Percentiles rank a stretch among this genome's conserved stretches.
Conservation (phyloP, 64 coral and sea anemone species). For the Platygyra sinensis region DNA sequence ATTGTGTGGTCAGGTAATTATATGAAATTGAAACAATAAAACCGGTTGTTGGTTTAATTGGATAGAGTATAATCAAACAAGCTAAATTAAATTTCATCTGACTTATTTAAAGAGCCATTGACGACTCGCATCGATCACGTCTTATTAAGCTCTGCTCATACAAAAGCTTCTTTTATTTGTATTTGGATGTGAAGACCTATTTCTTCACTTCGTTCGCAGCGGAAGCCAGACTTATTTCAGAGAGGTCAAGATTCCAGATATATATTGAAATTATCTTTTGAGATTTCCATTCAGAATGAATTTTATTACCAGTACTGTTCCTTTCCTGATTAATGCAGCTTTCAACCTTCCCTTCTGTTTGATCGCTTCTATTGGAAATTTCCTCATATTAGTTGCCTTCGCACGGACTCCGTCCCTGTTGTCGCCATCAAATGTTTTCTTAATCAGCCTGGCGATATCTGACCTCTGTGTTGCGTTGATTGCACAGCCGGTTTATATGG, state of each 20-base stretch:
- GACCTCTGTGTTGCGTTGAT: constrained; percentile 7
- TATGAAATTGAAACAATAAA: not conserved
- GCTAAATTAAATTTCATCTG: not conserved
- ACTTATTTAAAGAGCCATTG: not conserved
- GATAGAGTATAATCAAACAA: not conserved
- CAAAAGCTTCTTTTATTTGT: too few relatives aligned
- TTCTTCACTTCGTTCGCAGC: too few relatives aligned
- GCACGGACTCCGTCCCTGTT: not conserved
- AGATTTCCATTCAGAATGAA: not conserved
- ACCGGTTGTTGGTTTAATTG: not conserved
- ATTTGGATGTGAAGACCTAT: too few relatives aligned
- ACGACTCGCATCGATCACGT: too few relatives aligned
- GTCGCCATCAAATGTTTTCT: not conserved
- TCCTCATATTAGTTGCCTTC: not conserved
- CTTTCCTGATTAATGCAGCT: not conserved
- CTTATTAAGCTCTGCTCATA: too few relatives aligned
- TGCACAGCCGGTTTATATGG: not conserved
- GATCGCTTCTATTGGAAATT: not conserved
- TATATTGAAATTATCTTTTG: too few relatives aligned
- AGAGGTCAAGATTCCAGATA: too few relatives aligned
- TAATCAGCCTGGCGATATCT: not conserved
- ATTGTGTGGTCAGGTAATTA: not conserved
- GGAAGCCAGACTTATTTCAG: too few relatives aligned
- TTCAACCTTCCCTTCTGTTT: constrained; percentile 7
- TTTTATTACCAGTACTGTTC: not conserved